Conservation (phyloP, 2,888 invertebrate species). For the Ophonus ardosiacus region DNA sequence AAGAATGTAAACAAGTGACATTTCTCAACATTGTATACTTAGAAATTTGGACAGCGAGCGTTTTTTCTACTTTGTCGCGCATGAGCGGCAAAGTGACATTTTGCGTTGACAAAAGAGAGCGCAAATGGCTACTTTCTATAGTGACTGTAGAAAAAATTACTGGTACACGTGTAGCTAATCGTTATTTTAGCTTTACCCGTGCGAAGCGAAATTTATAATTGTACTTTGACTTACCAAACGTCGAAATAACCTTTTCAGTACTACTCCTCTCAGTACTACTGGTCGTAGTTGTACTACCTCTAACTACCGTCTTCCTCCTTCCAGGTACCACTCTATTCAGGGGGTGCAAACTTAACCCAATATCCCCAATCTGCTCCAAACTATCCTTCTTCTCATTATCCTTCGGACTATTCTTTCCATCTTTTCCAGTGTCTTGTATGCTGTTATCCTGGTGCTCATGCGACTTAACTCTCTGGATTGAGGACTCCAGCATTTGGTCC, state of each 20-base stretch:
- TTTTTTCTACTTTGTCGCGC: no score
- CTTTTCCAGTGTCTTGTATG: background rate
- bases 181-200: no score
- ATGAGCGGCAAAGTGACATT: no score
- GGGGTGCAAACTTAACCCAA: slow-evolving; percentile 70
- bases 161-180: no score
- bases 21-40: no score
- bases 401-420: background rate
- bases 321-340: slow-evolving; percentile 71
- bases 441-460: slow-evolving; percentile 40
- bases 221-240: background rate
- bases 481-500: slow-evolving; percentile 47
- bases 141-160: no score
- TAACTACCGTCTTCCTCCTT: background rate
- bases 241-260: slow-evolving; percentile 6
- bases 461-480: slow-evolving; percentile 23
- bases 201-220: no score
- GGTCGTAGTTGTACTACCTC: background rate
- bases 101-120: no score
- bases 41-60: no score
- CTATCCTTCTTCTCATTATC: slow-evolving; percentile 19
- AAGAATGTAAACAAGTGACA: no score
- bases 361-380: slow-evolving; percentile 66
- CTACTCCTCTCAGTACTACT: slow-evolving; percentile 17
- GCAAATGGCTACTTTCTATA: no score